These are phyloP conservation scores for Aviceda subcristata DNA, from an alignment of 2,113 vertebrate genomes.

Conservation along the genomic window DNA sequence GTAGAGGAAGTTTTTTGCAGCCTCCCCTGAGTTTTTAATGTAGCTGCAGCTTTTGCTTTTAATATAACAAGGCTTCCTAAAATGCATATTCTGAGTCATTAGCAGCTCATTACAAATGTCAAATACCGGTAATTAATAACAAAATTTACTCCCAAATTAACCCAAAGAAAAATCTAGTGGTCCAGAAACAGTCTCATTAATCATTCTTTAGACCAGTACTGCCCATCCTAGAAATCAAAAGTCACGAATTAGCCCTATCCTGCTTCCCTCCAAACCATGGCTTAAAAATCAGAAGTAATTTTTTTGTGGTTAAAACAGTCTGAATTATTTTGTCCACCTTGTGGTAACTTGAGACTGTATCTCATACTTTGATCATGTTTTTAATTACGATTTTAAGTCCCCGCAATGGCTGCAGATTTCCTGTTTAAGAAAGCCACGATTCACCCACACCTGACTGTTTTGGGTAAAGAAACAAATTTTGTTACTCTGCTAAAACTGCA, in stretches of 20 bases:
- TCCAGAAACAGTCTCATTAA: neutral
- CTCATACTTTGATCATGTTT: neutral
- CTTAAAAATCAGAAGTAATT: neutral
- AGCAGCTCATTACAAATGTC: neutral
- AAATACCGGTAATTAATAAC: neutral
- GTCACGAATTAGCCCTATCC: neutral
- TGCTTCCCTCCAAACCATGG: neutral
- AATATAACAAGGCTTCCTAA: neutral
- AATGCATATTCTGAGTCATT: neutral
- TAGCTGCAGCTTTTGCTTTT: neutral
- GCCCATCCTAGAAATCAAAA: neutral
- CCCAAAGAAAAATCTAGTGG: neutral
- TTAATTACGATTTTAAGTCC: neutral
- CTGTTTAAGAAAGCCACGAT: neutral
- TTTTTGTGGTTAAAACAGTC: neutral
- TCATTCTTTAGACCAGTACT: neutral
- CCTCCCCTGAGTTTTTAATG: rapidly evolving
- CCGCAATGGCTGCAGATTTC: neutral
- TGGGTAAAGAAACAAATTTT: neutral
- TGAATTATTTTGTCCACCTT: neutral
- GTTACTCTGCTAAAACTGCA: neutral
- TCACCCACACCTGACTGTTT: neutral
- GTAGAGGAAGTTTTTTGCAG: neutral
- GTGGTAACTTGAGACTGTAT: neutral
- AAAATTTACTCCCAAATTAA: neutral